Base-by-base conservation (phyloP, 2,113 vertebrate species). In the Onychostruthus taczanowskii region DNA sequence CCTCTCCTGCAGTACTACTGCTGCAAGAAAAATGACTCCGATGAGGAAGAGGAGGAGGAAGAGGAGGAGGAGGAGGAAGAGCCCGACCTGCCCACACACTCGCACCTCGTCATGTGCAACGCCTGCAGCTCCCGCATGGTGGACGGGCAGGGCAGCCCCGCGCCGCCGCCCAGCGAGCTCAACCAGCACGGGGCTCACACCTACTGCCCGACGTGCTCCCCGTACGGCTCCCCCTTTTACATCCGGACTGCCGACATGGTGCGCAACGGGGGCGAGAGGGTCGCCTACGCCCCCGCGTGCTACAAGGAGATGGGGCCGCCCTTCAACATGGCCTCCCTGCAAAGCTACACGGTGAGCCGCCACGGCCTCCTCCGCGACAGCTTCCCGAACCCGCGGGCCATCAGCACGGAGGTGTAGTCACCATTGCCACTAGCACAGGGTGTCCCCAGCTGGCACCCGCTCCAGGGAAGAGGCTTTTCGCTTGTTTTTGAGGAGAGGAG, bases 351-450 rank as follows among this genome's bases (percentile, higher is more conserved):
- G 98, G 64, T 99, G 98, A 99, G 98, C 73, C 98, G 97, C 91
- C 98, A 96, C 44, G 81, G 97, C 66, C 69, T 96, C 22, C 87
- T 97, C 69, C 94, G 96, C 0, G 98, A 99, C 81, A 96, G 98
- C 95, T 98, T 98, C 98, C 98, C 98, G 8, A 99, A 98, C 97
- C 98, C 98, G 27, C 98, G 98, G 92, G 99, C 99, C 96, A 97
- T 99, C 97, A 99, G 99, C 97, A 99, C 99, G 6, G 99, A 99
- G 21, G 99, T 99, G 97, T 99, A 97, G 99, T 50, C 95, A 74
- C 85, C 79, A 1, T 20, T 8, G 69, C 68, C 79, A 10, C 92
- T n/a, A 11, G 86, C 84, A 62, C 68, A 9, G 80, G 70, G 43
- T 73, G 92, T 17, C 41, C 77, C 47, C 15, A 7, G 37, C 10